A percentile compares a stretch with the other conserved stretches of the same genome.
Evolutionary conservation across 2,797 vertebrate genomes (phyloP).

Genomic region (Saxicola maurus): DNA sequence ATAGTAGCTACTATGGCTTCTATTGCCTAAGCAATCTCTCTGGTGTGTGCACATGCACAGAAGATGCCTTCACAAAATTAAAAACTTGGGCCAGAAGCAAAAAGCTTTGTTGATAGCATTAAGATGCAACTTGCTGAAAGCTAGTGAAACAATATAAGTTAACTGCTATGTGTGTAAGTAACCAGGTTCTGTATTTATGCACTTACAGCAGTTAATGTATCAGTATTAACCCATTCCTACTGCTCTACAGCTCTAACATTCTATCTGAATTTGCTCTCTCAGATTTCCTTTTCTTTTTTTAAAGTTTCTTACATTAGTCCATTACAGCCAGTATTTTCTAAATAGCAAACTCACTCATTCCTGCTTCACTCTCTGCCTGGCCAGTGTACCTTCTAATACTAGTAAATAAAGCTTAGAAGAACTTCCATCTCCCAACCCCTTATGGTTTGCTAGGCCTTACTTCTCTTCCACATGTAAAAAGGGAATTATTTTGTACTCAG

Average conservation of each 20-base stretch:
- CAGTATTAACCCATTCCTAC: not conserved
- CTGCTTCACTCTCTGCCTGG: not conserved
- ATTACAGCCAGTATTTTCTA: not conserved
- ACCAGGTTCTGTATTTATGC: not conserved
- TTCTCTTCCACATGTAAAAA: not conserved
- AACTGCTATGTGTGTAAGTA: not conserved
- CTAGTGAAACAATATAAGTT: not conserved
- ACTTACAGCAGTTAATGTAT: not conserved
- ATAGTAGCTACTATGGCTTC: not conserved
- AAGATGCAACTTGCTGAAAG: not conserved
- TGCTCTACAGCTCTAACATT: not conserved
- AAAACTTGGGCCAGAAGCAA: slow-evolving; percentile 3
- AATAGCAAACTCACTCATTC: not conserved
- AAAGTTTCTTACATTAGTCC: not conserved
- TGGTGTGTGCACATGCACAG: not conserved
- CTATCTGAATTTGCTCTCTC: not conserved
- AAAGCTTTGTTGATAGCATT: not conserved
- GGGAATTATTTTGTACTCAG: not conserved
- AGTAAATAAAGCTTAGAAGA: no score
- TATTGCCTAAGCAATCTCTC: not conserved
- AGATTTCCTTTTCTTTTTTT: not conserved
- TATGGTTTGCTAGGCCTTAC: not conserved
- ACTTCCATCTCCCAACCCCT: not conserved
- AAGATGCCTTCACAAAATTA: not conserved
- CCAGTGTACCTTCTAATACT: not conserved